These are phyloP conservation scores for Rana temporaria DNA, from an alignment of 2,113 vertebrate species.

Conservation along the genomic window DNA sequence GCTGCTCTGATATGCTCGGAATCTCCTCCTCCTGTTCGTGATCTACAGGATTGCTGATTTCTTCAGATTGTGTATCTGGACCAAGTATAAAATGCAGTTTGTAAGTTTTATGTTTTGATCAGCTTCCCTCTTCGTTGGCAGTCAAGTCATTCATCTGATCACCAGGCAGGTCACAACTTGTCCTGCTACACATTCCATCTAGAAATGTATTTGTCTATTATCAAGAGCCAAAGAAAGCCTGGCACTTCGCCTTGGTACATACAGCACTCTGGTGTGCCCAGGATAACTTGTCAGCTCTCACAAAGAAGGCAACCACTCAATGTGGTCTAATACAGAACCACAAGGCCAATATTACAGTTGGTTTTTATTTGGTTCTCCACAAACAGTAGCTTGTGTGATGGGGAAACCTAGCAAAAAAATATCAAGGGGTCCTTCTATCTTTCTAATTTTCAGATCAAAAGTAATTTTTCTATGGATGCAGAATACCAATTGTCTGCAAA, in stretches of 20 bases:
- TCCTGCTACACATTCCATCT: background rate
- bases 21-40: background rate
- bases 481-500: no score
- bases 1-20: background rate
- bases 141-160: background rate
- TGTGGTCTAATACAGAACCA: no score
- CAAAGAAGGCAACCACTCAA: no score
- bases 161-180: background rate
- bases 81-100: background rate
- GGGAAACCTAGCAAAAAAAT: no score
- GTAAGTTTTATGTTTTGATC: background rate
- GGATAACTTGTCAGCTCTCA: background rate
- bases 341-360: no score
- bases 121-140: background rate
- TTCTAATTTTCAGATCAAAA: no score
- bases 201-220: conserved; percentile 3
- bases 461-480: no score
- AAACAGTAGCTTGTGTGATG: no score
- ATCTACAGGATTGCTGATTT: background rate
- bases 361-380: no score
- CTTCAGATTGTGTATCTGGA: background rate
- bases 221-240: background rate
- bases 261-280: background rate
- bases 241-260: background rate
- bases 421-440: no score